Conservation (phyloP, 1,140 invertebrate species). For the Riptortus pedestris region DNA sequence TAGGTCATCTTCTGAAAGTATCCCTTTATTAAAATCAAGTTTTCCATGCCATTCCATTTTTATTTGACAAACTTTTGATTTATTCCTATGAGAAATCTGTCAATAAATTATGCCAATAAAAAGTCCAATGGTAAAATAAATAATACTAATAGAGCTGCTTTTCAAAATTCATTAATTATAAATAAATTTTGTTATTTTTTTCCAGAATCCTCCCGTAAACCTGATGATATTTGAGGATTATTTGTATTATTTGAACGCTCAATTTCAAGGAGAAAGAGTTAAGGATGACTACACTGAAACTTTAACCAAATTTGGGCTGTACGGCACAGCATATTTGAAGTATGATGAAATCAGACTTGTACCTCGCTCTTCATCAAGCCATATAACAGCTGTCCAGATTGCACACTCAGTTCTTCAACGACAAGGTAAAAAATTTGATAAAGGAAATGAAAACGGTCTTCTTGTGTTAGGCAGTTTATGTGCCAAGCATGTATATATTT, state of each 20-base stretch:
- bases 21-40: no score
- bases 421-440: slow-evolving; percentile 23
- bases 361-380: slow-evolving; percentile 6
- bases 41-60: no score
- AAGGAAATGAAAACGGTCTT: no score
- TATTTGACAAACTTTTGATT: no score
- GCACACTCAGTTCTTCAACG: slow-evolving; percentile 28
- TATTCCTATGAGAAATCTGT: no score
- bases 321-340: slow-evolving; percentile 13
- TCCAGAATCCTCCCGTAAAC: slow-evolving; percentile 22
- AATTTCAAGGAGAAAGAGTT: not conserved
- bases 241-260: slow-evolving; percentile 28
- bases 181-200: not conserved
- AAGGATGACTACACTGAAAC: slow-evolving; percentile 10
- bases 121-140: no score
- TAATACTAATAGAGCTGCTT: no score
- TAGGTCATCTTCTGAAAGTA: no score
- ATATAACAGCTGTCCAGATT: slow-evolving; percentile 17
- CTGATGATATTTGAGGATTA: slow-evolving; percentile 31
- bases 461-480: no score
- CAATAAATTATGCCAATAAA: no score
- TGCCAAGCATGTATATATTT: no score
- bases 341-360: slow-evolving; percentile 23
- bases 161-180: no score
- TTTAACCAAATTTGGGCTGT: slow-evolving; percentile 25